A percentile compares a stretch with the other conserved stretches of the same genome.
Evolutionary conservation across 92 coral and sea anemone genomes (phyloP).

Genomic region (Epizoanthus fatuus): DNA sequence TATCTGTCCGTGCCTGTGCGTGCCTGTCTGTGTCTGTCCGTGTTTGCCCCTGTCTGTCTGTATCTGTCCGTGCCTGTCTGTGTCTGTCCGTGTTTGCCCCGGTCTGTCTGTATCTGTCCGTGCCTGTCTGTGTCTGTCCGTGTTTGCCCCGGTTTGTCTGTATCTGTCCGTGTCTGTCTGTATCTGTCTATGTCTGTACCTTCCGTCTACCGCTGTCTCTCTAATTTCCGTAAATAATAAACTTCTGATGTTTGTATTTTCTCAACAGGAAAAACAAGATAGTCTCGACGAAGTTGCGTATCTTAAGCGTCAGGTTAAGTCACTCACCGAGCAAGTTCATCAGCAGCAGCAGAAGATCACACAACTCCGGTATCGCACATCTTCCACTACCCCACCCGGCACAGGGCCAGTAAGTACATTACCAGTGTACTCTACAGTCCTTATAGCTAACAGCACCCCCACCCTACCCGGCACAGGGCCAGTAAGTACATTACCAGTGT

Average conservation of each 20-base stretch:
- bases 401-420: slow-evolving; percentile 56
- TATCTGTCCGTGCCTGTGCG: too few species aligned
- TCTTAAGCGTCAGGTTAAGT: slow-evolving; percentile 84
- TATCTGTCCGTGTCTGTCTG: not conserved
- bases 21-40: too few species aligned
- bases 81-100: too few species aligned
- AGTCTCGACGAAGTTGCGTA: slow-evolving; percentile 86
- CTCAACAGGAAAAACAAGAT: slow-evolving; percentile 88
- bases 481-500: slow-evolving; percentile 39
- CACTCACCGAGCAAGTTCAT: slow-evolving; percentile 84
- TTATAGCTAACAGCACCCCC: not conserved
- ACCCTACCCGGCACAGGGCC: slow-evolving; percentile 61
- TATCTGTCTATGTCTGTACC: not conserved
- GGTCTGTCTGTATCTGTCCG: too few species aligned
- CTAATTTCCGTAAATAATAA: not conserved
- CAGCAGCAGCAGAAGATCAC: slow-evolving; percentile 91
- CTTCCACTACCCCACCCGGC: slow-evolving; percentile 73
- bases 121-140: too few species aligned
- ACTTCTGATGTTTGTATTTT: not conserved
- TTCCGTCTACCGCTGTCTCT: not conserved
- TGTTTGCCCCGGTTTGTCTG: not conserved
- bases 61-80: too few species aligned
- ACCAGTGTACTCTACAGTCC: not conserved
- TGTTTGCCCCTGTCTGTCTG: too few species aligned
- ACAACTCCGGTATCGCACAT: slow-evolving; percentile 76